Base-by-base conservation (phyloP, 1,140 invertebrate genomes). In the Drosophila sechellia region DNA sequence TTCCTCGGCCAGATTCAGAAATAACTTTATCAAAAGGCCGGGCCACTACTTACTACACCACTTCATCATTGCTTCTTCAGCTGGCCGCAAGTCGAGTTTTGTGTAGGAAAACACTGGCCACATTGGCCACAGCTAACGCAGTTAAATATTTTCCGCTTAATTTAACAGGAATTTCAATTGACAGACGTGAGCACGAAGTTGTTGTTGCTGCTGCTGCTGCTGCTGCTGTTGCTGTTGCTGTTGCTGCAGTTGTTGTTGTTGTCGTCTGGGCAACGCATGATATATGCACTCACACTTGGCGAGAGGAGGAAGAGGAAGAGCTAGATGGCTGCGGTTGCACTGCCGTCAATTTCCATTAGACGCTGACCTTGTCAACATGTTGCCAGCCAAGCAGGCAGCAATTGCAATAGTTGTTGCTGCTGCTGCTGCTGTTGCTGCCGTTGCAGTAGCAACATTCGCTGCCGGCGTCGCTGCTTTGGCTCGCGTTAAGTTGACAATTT, bases 81-180 rank as follows among this genome's bases (percentile, higher is more conserved):
- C n/a, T 15, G 31, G 31, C 12, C n/a, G 27, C 61, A 68, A 43
- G 61, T 68, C 61, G 45, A 54, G 61, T 69, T 69, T 68, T 37
- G 57, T 22, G 43, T 13, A 46, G 72, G 35, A 49, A 80, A 72
- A 78, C 46, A 54, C 65, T 74, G 50, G 49, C 61, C 59, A 48
- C 65, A 77, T 37, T 54, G 65, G 58, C 68, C 27, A 42, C 72
- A 56, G 60, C 64, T 60, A 81, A 86, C 64, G 68, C 81, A 86
- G 72, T 86, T 85, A 87, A 87, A 83, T 79, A 87, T 83, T 90
- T 87, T 90, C 87, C 87, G 87, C 87, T 91, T 90, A 87, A 90
- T 90, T 90, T 89, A 90, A 90, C 85, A 86, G 79, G 86, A 90
- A 90, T 90, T 90, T 90, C 85, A 90, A 90, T 90, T 90, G 86